Percentiles rank a stretch among this genome's conserved stretches.
Evolutionary conservation across 2,113 vertebrate species (phyloP).

Genomic region (Lycaon pictus): DNA sequence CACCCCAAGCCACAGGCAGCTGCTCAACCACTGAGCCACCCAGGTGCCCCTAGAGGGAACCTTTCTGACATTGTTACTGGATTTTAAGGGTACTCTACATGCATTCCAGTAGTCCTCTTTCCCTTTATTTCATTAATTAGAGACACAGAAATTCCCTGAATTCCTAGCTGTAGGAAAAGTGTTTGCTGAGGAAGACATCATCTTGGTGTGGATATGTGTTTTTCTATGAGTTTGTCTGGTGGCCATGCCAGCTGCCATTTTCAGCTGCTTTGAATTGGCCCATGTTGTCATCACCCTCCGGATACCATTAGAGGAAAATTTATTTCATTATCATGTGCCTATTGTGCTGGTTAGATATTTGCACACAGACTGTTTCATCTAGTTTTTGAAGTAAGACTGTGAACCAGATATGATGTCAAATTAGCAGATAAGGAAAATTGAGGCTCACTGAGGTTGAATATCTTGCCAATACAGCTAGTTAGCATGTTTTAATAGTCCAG

Average conservation of each 20-base stretch:
- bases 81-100: background rate
- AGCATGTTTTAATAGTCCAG: background rate
- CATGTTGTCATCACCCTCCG: conserved; percentile 5
- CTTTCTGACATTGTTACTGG: background rate
- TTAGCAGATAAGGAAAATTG: conserved; percentile 18
- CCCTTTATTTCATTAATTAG: background rate
- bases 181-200: background rate
- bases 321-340: background rate
- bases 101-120: background rate
- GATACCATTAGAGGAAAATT: background rate
- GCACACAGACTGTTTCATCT: conserved; percentile 21
- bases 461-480: background rate
- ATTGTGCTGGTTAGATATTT: conserved; percentile 19
- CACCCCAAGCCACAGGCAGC: too few species aligned
- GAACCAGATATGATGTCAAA: background rate
- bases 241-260: conserved; percentile 54
- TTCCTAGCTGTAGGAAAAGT: conserved; percentile 41
- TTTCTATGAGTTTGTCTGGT: conserved; percentile 23
- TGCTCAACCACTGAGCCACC: too few species aligned
- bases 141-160: conserved; percentile 49
- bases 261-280: conserved; percentile 60
- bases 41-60: too few species aligned
- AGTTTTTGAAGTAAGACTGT: conserved; percentile 44
- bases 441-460: background rate
- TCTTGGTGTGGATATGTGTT: background rate